These are phyloP conservation scores for Brachyistius frenatus DNA, from an alignment of 2,113 vertebrate genomes.

Conservation along the genomic window DNA sequence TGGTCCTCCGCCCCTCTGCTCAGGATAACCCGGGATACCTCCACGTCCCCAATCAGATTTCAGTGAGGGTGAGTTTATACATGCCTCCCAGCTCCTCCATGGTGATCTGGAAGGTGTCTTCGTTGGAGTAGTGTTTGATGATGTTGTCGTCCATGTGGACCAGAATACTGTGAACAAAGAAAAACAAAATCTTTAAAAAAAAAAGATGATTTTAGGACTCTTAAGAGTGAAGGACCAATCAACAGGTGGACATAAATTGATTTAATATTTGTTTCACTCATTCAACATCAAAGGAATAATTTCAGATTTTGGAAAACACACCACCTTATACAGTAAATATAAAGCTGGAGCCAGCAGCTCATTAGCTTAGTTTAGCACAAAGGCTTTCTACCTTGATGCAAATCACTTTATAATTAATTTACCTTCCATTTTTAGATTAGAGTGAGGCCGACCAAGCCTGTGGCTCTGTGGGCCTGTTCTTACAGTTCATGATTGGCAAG, in stretches of 20 bases:
- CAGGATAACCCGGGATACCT: background rate
- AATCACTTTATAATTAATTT: background rate
- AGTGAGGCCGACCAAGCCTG: background rate
- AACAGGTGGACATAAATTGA: too few species aligned
- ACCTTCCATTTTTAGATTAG: background rate
- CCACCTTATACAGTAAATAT: too few species aligned
- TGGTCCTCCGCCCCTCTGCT: slow-evolving; percentile 1
- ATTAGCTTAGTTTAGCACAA: background rate
- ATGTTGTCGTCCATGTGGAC: slow-evolving; percentile 99
- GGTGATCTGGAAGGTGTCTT: slow-evolving; percentile 98
- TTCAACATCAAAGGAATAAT: too few species aligned
- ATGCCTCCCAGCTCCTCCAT: slow-evolving; percentile 91
- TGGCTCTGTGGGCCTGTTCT: background rate
- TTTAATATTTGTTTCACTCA: too few species aligned
- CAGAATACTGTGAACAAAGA: slow-evolving; percentile 87
- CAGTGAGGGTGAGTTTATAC: slow-evolving; percentile 95
- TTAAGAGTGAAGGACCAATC: too few species aligned
- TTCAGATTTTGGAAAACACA: too few species aligned
- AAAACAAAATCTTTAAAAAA: too few species aligned
- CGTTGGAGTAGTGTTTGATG: slow-evolving; percentile 98
- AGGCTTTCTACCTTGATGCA: background rate
- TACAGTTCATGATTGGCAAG: background rate
- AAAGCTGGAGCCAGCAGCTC: background rate
- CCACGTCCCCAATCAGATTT: slow-evolving; percentile 87
- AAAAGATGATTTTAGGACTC: too few species aligned